These are phyloP conservation scores for Trissonchulus latispiculum DNA, from an alignment of 2,888 invertebrate genomes.

Conservation along the genomic window DNA sequence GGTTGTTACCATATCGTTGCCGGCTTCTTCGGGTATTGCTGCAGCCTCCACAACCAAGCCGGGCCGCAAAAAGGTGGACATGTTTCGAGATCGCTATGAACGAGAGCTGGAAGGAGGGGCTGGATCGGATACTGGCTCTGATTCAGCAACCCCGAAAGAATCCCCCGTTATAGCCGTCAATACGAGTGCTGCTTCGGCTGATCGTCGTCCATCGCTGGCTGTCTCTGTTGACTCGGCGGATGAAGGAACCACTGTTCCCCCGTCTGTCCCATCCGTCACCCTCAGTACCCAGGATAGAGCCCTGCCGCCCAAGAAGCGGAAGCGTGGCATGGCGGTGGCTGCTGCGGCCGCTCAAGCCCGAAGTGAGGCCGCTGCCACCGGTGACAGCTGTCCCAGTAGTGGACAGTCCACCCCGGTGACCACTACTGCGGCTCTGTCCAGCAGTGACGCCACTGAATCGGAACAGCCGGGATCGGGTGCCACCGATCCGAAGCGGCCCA, in stretches of 20 bases:
- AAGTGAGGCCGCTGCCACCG: no score
- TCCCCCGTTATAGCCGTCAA: not conserved
- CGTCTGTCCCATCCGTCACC: slow-evolving; percentile 18
- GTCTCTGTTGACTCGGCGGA: no score
- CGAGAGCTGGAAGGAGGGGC: not conserved
- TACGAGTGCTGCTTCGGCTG: slow-evolving; percentile 13
- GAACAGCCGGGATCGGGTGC: no score
- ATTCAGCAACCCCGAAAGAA: not conserved
- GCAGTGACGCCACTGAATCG: no score
- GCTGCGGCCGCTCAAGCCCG: slow-evolving; percentile 16
- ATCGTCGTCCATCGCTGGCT: no score
- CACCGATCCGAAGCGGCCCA: no score
- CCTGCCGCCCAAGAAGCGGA: slow-evolving; percentile 16
- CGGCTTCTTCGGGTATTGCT: no score
- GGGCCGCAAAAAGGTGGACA: not conserved
- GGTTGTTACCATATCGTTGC: no score
- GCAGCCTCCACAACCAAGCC: no score
- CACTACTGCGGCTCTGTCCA: no score
- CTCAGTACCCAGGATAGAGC: slow-evolving; percentile 22
- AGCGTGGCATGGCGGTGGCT: slow-evolving; percentile 26
- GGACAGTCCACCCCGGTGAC: no score
- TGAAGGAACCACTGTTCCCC: slow-evolving; percentile 9
- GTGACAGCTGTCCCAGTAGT: no score
- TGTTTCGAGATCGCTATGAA: not conserved
- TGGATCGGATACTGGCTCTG: not conserved